phyloP scores from a whole-genome alignment of 1,140 invertebrate species.

The Portunus trituberculatus region DNA sequence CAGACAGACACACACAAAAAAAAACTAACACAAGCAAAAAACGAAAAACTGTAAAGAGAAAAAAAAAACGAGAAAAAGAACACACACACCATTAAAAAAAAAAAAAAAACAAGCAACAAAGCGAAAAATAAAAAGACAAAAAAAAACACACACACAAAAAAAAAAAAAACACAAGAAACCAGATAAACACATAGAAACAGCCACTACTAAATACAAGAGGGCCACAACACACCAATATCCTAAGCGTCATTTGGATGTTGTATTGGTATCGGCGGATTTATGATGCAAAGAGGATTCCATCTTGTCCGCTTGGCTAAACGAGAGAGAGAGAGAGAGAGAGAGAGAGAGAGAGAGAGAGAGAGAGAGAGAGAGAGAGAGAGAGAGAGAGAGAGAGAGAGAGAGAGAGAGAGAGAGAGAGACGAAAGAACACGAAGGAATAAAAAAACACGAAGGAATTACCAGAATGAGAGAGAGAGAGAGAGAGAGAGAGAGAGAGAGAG shows the following conservation, averaged over 20 bases:
- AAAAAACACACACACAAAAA: background rate
- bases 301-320: conserved; percentile 71
- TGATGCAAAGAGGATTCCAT: conserved; percentile 72
- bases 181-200: background rate
- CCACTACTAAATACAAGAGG: background rate
- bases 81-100: too few species aligned
- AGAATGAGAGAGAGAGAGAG: too few species aligned
- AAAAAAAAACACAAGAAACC: background rate
- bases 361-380: background rate
- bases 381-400: background rate
- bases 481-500: too few species aligned
- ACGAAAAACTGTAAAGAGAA: too few species aligned
- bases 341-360: background rate
- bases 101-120: background rate
- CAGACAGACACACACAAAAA: too few species aligned
- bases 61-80: too few species aligned
- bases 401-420: background rate
- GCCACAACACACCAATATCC: conserved; percentile 13
- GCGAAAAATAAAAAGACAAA: background rate
- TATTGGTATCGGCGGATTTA: conserved; percentile 67
- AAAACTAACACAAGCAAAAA: background rate
- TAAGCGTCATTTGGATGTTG: conserved; percentile 62
- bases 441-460: too few species aligned
- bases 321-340: background rate
- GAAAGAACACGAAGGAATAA: too few species aligned